Evolutionary conservation across 2,797 vertebrate species (phyloP).

Genomic region (Poecile montanus): DNA sequence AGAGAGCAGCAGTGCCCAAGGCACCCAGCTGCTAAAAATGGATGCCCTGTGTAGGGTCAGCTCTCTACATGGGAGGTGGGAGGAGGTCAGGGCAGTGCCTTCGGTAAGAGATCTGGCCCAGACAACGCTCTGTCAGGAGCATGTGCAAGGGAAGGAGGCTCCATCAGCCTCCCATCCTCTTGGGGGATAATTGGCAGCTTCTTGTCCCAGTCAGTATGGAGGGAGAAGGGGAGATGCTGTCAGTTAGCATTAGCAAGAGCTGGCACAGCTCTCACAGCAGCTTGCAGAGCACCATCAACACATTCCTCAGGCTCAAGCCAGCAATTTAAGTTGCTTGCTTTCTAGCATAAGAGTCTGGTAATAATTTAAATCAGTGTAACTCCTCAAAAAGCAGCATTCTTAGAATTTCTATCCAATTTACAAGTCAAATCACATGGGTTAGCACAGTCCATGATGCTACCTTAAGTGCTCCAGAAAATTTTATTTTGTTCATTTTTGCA

Average conservation of each 20-base stretch:
- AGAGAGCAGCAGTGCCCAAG: not conserved
- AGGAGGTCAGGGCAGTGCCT: not conserved
- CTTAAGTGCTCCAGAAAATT: conserved; percentile 24
- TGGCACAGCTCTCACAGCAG: conserved; percentile 43
- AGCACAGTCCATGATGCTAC: not conserved
- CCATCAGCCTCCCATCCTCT: not conserved
- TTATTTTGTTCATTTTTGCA: conserved; percentile 8
- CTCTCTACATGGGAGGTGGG: not conserved
- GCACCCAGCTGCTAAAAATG: conserved; percentile 15
- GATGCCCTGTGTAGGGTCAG: not conserved
- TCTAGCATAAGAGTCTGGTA: conserved; percentile 19
- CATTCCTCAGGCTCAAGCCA: conserved; percentile 46
- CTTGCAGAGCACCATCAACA: conserved; percentile 43
- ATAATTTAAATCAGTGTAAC: conserved; percentile 53
- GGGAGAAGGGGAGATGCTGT: conserved; percentile 49
- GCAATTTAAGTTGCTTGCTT: conserved; percentile 29
- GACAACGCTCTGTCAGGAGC: not conserved
- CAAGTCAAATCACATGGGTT: conserved; percentile 50
- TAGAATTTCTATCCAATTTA: conserved; percentile 42
- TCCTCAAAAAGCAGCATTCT: conserved; percentile 20
- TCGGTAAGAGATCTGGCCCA: not conserved
- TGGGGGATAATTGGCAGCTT: conserved; percentile 52
- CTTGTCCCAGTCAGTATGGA: not conserved
- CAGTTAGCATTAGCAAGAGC: conserved; percentile 55
- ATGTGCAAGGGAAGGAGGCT: not conserved